These are phyloP conservation scores for Malurus cyaneus DNA, from an alignment of 2,113 vertebrate species.

Conservation along the genomic window DNA sequence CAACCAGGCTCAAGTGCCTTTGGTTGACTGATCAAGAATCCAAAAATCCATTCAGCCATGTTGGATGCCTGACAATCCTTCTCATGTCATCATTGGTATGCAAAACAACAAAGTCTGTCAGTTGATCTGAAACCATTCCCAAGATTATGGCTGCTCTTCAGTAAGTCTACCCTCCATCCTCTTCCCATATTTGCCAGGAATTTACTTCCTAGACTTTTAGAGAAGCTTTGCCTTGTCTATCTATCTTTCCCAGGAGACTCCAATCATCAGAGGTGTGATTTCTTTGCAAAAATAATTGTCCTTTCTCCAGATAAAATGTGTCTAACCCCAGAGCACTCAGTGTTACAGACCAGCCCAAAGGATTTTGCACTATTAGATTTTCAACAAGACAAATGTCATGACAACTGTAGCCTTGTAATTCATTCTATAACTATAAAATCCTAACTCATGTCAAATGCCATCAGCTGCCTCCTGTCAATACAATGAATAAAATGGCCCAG, in stretches of 20 bases:
- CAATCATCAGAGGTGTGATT: neutral
- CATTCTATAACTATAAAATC: neutral
- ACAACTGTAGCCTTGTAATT: neutral
- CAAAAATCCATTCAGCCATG: neutral
- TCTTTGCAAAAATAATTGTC: neutral
- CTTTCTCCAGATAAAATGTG: neutral
- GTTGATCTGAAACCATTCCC: neutral
- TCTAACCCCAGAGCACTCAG: neutral
- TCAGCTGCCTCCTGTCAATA: neutral
- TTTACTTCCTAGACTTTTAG: neutral
- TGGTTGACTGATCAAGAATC: neutral
- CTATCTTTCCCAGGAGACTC: neutral
- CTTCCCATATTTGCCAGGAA: neutral
- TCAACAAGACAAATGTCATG: neutral
- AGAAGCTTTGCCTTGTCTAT: neutral
- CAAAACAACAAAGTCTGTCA: neutral
- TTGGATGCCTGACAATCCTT: neutral
- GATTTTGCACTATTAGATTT: neutral
- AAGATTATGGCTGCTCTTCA: neutral
- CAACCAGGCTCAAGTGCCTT: neutral
- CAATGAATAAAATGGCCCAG: neutral
- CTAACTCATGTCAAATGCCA: neutral
- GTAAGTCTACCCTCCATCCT: neutral
- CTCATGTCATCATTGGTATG: rapidly evolving
- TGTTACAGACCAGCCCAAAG: neutral